Evolutionary conservation across 2,113 vertebrate genomes (phyloP), one percentile per base, ranked within the genome.

Genomic region (Heloderma charlesbogerti): DNA sequence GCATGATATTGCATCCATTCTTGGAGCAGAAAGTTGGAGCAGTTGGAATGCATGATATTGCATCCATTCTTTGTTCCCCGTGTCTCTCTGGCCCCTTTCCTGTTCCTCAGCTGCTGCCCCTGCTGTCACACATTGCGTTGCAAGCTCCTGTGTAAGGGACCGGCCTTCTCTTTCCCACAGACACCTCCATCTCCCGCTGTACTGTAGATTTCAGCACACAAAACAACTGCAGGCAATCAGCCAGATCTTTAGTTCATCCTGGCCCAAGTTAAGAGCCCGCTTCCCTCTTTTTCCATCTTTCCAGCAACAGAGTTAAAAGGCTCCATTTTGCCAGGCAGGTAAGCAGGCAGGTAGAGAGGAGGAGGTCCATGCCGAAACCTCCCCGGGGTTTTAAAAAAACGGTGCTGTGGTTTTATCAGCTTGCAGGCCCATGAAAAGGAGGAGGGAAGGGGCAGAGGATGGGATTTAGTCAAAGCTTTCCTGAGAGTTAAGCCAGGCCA

Each of bases 321-420:
- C 92, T 92, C 92, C 90, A 94, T 96, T 63, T 95, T 94, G 92
- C 92, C 93, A 89, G 91, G 91, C 88, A 93, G 91, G 92, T 25
- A n/a, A n/a, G 31, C 94, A 96, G 92, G 93, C 94, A 96, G 95
- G 94, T 95, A 92, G 94, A 95, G 63, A 79, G 93, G 94, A 94
- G 88, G 96, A 96, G 94, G 96, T 97, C 92, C 60, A 96, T 95
- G 95, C 96, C 96, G 95, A 95, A 96, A 69, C 22, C 95, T 96
- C 94, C 88, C 87, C 91, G 91, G 90, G 71, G 90, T 94, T 66
- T 95, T 63, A 94, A 94, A 95, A 96, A 96, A 92, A 93, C 93
- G 86, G 91, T 31, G 0, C 83, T 92, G 94, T 94, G 93, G 95
- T 96, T 37, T 96, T 96, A 97, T 96, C 96, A 95, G 95, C 93